A percentile compares a stretch with the other conserved stretches of the same genome.
Evolutionary conservation across 1,140 invertebrate species (phyloP).

Genomic region (Papilio polytes): DNA sequence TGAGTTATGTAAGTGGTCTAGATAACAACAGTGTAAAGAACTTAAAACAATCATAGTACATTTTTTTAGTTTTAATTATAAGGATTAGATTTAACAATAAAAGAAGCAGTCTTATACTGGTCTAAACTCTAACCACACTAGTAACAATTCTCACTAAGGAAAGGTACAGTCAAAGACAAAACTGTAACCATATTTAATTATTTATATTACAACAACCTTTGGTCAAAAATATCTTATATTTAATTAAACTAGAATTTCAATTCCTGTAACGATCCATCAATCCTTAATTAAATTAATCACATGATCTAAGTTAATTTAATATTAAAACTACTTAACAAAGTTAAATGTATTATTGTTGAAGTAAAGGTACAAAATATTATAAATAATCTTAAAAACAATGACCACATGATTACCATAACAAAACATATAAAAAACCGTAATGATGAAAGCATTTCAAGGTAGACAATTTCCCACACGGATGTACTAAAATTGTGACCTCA

Average conservation of each 20-base stretch:
- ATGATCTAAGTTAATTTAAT: not conserved
- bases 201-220: not conserved
- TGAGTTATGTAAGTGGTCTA: constrained; percentile 23
- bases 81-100: not conserved
- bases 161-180: not conserved
- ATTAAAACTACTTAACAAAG: not conserved
- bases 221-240: no score
- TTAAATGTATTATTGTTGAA: no score
- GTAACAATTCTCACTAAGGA: not conserved
- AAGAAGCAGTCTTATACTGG: not conserved
- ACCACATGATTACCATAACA: constrained; percentile 8
- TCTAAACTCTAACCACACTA: constrained; percentile 9
- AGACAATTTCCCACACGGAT: constrained; percentile 47
- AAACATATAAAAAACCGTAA: constrained; percentile 21
- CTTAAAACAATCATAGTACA: not conserved
- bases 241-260: no score
- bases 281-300: not conserved
- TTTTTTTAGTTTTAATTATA: not conserved
- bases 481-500: constrained; percentile 62
- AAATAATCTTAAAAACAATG: not conserved
- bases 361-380: no score
- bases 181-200: not conserved
- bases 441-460: constrained; percentile 30
- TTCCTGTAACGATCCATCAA: no score
- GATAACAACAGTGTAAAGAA: not conserved